A percentile compares a stretch with the other conserved stretches of the same genome.
phyloP scores from a whole-genome alignment of 2,113 vertebrate species.

The Sinocyclocheilus anshuiensis region DNA sequence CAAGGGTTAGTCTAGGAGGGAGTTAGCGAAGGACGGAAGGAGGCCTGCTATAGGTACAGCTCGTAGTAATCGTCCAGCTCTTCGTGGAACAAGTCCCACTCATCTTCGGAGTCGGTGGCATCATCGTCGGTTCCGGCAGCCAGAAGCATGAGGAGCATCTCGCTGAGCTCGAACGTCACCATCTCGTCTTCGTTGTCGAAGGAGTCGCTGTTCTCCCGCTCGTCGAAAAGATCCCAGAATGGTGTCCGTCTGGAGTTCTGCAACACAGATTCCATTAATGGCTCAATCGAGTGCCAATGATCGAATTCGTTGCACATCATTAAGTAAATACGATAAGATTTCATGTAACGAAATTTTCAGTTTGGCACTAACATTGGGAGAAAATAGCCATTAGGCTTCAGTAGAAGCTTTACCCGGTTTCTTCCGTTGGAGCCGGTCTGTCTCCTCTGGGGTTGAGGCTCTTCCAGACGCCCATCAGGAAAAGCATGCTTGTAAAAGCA shows the following conservation, averaged over 20 bases:
- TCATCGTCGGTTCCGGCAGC: constrained; percentile 93
- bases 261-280: constrained; percentile 39
- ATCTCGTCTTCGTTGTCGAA: constrained; percentile 93
- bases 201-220: constrained; percentile 86
- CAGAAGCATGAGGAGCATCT: constrained; percentile 98
- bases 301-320: not conserved
- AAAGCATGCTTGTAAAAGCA: constrained; percentile 99
- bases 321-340: constrained; percentile 7
- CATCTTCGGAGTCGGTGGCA: constrained; percentile 93
- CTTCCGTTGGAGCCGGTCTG: constrained; percentile 88
- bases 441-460: constrained; percentile 85
- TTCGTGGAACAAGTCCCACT: constrained; percentile 98
- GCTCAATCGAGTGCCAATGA: not conserved
- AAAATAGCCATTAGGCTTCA: not conserved
- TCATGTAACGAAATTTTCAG: not conserved
- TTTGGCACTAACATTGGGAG: not conserved
- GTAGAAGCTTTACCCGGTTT: constrained; percentile 81
- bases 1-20: constrained; percentile 42
- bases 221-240: constrained; percentile 96
- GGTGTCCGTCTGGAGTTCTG: constrained; percentile 89
- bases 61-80: constrained; percentile 98
- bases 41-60: constrained; percentile 94
- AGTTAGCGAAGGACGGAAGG: constrained; percentile 30
- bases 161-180: constrained; percentile 96
- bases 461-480: constrained; percentile 94